These are phyloP conservation scores for Apogon talboti DNA, from an alignment of 2,797 vertebrate genomes.

Conservation along the genomic window DNA sequence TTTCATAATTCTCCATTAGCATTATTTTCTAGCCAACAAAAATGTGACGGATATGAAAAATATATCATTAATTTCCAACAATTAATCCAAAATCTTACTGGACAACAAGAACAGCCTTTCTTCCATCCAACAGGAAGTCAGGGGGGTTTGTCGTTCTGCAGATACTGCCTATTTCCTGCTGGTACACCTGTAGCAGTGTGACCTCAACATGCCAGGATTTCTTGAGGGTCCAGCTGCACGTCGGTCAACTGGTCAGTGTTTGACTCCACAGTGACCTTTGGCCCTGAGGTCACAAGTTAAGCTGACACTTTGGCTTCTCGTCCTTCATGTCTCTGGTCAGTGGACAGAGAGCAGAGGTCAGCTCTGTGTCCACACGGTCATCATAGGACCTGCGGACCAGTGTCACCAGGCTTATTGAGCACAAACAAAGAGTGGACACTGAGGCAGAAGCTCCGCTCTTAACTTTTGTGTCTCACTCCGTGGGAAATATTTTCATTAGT, in stretches of 20 bases:
- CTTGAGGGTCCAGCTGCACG: constrained; percentile 29
- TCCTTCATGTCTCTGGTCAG: constrained; percentile 69
- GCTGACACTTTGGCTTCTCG: constrained; percentile 82
- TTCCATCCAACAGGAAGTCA: no score
- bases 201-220: not conserved
- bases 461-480: constrained; percentile 17
- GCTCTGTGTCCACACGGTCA: constrained; percentile 69
- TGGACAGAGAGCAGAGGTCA: constrained; percentile 80
- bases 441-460: constrained; percentile 33
- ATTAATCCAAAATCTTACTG: no score
- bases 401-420: constrained; percentile 54
- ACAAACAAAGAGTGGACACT: constrained; percentile 48
- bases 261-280: constrained; percentile 85
- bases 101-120: no score
- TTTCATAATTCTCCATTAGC: no score
- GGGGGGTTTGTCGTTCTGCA: no score
- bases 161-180: no score
- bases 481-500: not conserved
- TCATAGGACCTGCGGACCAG: constrained; percentile 57
- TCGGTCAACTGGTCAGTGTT: constrained; percentile 70
- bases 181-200: no score
- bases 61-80: no score
- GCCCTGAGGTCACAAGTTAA: constrained; percentile 92
- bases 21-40: no score
- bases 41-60: no score